Base-by-base conservation (phyloP, 2,888 invertebrate species). In the Saturnia pavonia region DNA sequence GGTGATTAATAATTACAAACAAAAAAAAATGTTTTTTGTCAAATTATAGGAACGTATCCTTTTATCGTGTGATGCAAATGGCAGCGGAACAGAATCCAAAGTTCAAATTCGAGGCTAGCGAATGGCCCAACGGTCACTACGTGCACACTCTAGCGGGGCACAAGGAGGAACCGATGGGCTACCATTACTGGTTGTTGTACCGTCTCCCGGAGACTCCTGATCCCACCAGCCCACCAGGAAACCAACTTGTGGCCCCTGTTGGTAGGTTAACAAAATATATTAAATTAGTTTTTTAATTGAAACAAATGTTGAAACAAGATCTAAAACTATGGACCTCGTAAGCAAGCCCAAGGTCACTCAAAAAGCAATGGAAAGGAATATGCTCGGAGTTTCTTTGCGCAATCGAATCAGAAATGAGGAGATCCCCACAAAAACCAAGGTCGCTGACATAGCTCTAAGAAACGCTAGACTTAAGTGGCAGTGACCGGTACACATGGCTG, bases 121-220 rank as follows among this genome's bases (percentile, higher is more conserved):
- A 97, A 85, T 98, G 98, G 98, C 98, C 98, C 1, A 98, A 98
- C 85, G 98, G 98, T 0, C 98, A 98, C 87, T 98, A 98, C 87
- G 97, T 98, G 40, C 98, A 98, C 88, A 98, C 98, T 0, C 93
- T 98, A 76, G 97, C 96, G 0, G 97, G 96, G 0, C 96, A 96
- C 84, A 96, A 96, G 85, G 97, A 97, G 84, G 96, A 97, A 82
- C 97, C 97, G 0, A 96, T 96, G 95, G 96, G 97, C 68, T 98
- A 98, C 88, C 97, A 97, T 86, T 98, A 98, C 90, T 98, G 98
- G 98, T 91, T 98, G 78, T 94, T 98, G 77, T 98, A 98, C 91
- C 96, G 97, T 80, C 94, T 98, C 82, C 96, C 97, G 0, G 96
- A 96, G 84, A 94, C 96, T 71, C 98, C 98, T 0, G 97, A 97